Conservation (phyloP, 2,113 vertebrate genomes). For the Zapus hudsonius region DNA sequence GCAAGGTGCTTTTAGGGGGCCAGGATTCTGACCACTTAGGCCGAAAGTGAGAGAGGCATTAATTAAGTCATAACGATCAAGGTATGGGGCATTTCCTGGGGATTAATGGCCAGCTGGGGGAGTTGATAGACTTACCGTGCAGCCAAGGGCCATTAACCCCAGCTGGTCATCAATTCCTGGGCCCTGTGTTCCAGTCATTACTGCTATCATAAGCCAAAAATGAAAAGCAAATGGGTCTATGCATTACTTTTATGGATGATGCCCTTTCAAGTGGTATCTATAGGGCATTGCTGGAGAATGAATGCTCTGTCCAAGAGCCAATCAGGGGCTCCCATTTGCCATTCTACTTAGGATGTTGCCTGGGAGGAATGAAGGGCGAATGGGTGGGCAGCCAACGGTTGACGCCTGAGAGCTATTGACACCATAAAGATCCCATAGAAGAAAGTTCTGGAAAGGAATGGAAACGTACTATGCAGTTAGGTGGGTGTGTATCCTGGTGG, state of each 20-base stretch:
- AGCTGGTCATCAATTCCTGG: conserved; percentile 68
- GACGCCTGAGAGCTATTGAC: conserved; percentile 73
- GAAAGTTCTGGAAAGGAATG: conserved; percentile 77
- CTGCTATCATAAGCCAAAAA: conserved; percentile 78
- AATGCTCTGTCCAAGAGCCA: conserved; percentile 50
- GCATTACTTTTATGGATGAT: conserved; percentile 80
- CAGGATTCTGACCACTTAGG: conserved; percentile 68
- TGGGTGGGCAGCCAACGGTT: conserved; percentile 56
- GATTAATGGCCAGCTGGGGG: conserved; percentile 70
- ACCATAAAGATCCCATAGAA: conserved; percentile 72
- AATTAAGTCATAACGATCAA: conserved; percentile 72
- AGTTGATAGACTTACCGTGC: conserved; percentile 73
- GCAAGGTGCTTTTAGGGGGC: conserved; percentile 70
- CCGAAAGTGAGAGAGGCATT: conserved; percentile 76
- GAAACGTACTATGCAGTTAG: conserved; percentile 52
- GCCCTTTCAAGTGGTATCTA: conserved; percentile 77
- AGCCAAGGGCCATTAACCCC: conserved; percentile 77
- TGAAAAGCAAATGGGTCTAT: conserved; percentile 79
- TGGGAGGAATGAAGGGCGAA: conserved; percentile 54
- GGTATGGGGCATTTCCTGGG: conserved; percentile 73
- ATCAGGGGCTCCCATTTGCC: conserved; percentile 36
- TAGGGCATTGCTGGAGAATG: conserved; percentile 71
- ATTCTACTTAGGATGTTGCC: conserved; percentile 60
- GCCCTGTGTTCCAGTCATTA: conserved; percentile 70
- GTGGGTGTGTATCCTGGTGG: conserved; percentile 63